Conservation (phyloP, 2,888 invertebrate species). For the Thera britannica region DNA sequence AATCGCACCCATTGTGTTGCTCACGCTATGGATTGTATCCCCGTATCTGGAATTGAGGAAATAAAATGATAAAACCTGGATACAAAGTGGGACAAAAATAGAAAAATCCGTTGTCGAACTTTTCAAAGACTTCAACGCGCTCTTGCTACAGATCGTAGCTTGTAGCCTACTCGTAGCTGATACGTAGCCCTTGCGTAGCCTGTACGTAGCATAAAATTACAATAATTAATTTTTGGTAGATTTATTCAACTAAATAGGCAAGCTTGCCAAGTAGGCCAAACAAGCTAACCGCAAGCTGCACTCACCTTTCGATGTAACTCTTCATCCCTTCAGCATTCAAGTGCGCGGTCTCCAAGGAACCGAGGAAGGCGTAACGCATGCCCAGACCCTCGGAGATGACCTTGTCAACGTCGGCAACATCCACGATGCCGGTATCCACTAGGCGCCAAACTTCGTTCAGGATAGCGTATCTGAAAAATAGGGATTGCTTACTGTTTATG, state of each 20-base stretch:
- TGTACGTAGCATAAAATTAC: too few species aligned
- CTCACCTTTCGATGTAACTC: slow-evolving; percentile 85
- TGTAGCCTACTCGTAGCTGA: background rate
- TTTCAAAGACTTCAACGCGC: slow-evolving; percentile 15
- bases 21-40: slow-evolving; percentile 85
- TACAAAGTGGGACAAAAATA: too few species aligned
- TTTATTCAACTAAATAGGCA: too few species aligned
- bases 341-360: slow-evolving; percentile 96
- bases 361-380: slow-evolving; percentile 97
- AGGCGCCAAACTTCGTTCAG: slow-evolving; percentile 96
- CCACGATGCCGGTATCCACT: slow-evolving; percentile 92
- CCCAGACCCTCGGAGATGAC: slow-evolving; percentile 98
- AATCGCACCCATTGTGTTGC: slow-evolving; percentile 89
- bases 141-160: slow-evolving; percentile 9
- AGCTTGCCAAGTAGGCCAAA: too few species aligned
- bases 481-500: background rate
- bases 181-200: background rate
- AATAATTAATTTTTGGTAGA: too few species aligned
- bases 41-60: slow-evolving; percentile 70
- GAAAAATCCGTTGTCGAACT: too few species aligned
- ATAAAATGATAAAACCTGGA: too few species aligned
- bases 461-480: slow-evolving; percentile 90
- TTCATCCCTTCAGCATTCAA: slow-evolving; percentile 95
- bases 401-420: slow-evolving; percentile 94
- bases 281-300: too few species aligned